Evolutionary conservation across 2,113 vertebrate genomes (phyloP), one percentile per base, ranked within the genome.

Genomic region (Galeopterus variegatus): DNA sequence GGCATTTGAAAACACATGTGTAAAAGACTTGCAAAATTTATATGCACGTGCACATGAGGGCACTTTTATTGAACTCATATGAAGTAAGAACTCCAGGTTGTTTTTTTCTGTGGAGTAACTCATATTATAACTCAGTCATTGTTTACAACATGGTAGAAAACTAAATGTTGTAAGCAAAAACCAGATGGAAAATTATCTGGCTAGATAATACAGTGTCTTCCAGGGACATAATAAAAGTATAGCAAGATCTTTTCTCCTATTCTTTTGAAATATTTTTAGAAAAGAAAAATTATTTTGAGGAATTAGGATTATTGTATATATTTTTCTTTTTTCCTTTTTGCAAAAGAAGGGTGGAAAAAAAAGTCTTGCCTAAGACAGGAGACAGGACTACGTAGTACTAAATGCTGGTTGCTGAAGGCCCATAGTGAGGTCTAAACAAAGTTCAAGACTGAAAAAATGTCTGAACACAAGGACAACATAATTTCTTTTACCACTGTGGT

Each of bases 401-500:
- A 96, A 90, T 88, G 79, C 82, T 97, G 93, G 83, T 88, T 97
- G 56, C 95, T 96, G 90, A 97, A 87, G 86, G 94, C 97, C 97
- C 97, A 97, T 26, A 67, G 88, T 95, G 96, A 96, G 95, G 88
- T 94, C 48, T 88, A 98, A 97, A 77, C 92, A 97, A 84, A 98
- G 97, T 98, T 98, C 98, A 98, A 98, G 96, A 48, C 82, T 96
- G 94, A 98, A 98, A 97, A 94, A 94, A 96, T 93, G 92, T 95
- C 91, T 96, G 96, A 95, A 95, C 15, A 24, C 95, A 95, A 96
- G 98, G 48, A 75, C 67, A 95, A 58, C 94, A 87, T 93, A 97
- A 76, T 97, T 98, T 97, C 95, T 97, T 98, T 97, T 92, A 97
- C 90, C 83, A 90, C 65, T 89, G 48, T 48, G 76, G 13, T 67